These are phyloP conservation scores for Lithobates sylvaticus DNA, from an alignment of 2,797 vertebrate genomes.

Conservation along the genomic window DNA sequence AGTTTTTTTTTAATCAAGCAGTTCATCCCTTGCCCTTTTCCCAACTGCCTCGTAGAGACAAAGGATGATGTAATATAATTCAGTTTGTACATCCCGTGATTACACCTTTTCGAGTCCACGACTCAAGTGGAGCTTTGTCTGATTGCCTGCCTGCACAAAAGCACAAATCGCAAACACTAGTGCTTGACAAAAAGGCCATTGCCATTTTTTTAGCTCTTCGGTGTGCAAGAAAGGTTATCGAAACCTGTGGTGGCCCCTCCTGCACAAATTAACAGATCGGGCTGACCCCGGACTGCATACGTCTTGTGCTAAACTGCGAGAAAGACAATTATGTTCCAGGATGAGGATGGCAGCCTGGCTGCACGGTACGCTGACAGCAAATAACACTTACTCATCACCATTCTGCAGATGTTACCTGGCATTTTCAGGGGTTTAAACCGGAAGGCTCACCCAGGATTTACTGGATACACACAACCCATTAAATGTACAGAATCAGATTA, in stretches of 20 bases:
- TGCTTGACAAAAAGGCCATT: not conserved
- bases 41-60: not conserved
- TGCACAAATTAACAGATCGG: not conserved
- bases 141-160: not conserved
- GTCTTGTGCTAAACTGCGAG: slow-evolving; percentile 13
- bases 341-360: not conserved
- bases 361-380: not conserved
- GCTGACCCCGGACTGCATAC: not conserved
- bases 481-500: slow-evolving; percentile 1
- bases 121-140: not conserved
- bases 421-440: not conserved
- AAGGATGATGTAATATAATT: slow-evolving; percentile 31
- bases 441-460: slow-evolving; percentile 18
- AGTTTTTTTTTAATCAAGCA: not conserved
- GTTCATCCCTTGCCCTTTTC: not conserved
- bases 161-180: not conserved
- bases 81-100: slow-evolving; percentile 6
- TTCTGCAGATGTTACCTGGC: slow-evolving; percentile 1
- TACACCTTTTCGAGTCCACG: not conserved
- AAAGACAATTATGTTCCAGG: slow-evolving; percentile 6
- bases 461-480: slow-evolving; percentile 14
- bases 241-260: not conserved
- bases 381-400: not conserved
- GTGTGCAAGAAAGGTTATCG: not conserved
- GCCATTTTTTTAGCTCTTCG: not conserved